phyloP scores from a whole-genome alignment of 1,140 invertebrate genomes.

The Achatina immaculata region DNA sequence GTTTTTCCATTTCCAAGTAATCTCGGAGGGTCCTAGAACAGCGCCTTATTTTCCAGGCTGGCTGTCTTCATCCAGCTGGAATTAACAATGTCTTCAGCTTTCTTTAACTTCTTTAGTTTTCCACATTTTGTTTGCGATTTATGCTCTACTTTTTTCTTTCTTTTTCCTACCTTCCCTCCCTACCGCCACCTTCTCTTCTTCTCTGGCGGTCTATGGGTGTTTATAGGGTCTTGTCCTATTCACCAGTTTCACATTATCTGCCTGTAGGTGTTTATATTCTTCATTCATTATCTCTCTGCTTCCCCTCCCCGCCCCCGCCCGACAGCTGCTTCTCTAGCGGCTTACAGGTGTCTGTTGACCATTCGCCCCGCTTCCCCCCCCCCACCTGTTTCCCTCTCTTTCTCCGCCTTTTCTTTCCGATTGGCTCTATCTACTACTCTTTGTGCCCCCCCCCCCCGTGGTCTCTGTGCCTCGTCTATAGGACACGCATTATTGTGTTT shows the following conservation, averaged over 20 bases:
- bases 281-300: background rate
- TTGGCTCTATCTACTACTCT: background rate
- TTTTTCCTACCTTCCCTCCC: conserved; percentile 26
- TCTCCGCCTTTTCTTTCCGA: background rate
- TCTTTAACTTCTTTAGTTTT: too few species aligned
- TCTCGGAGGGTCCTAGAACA: too few species aligned
- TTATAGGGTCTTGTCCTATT: too few species aligned
- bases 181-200: background rate
- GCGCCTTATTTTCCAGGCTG: too few species aligned
- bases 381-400: background rate
- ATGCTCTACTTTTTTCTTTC: conserved; percentile 25
- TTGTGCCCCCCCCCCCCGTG: too few species aligned
- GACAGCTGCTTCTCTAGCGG: background rate
- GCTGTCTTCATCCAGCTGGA: too few species aligned
- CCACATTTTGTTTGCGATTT: too few species aligned
- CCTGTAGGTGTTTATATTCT: conserved; percentile 15
- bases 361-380: background rate
- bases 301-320: background rate
- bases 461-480: too few species aligned
- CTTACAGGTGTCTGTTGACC: background rate
- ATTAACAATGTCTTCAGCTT: too few species aligned
- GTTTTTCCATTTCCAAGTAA: too few species aligned
- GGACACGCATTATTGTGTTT: too few species aligned
- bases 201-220: too few species aligned
- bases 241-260: conserved; percentile 18